A percentile compares a stretch with the other conserved stretches of the same genome.
Conservation (phyloP, 1,140 invertebrate genomes). For the Hylaeus volcanicus region DNA sequence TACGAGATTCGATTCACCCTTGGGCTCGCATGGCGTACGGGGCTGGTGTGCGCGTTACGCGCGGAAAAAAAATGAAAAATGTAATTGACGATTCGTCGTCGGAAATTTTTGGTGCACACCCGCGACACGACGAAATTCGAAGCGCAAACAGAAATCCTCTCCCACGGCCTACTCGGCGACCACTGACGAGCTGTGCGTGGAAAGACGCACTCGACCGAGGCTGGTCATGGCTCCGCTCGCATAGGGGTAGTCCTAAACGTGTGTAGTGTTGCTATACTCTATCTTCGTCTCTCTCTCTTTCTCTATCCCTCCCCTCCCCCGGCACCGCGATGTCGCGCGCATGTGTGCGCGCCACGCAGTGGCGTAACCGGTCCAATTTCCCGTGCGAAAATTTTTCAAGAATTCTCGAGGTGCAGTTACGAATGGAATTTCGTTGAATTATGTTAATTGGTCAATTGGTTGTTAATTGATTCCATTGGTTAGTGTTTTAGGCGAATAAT, state of each 20-base stretch:
- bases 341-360: conserved; percentile 16
- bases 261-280: conserved; percentile 6
- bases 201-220: conserved; percentile 21
- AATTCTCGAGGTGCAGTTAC: too few relatives aligned
- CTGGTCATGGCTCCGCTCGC: conserved; percentile 28
- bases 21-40: too few relatives aligned
- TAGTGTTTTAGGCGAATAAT: too few relatives aligned
- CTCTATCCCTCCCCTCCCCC: neutral
- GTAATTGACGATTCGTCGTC: neutral
- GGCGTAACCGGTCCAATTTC: conserved; percentile 42
- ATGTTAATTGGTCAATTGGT: too few relatives aligned
- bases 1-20: neutral
- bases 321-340: neutral
- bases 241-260: conserved; percentile 42
- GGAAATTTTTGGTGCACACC: conserved; percentile 29
- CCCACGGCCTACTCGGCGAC: conserved; percentile 54
- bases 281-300: neutral
- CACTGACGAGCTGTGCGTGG: conserved; percentile 52
- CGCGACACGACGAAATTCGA: conserved; percentile 5
- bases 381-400: too few relatives aligned
- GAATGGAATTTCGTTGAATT: too few relatives aligned
- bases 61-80: neutral
- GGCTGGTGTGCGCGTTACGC: neutral
- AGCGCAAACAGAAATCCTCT: conserved; percentile 38
- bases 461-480: too few relatives aligned